phyloP scores from a whole-genome alignment of 2,888 invertebrate species.

The Stenodema calcarata region DNA sequence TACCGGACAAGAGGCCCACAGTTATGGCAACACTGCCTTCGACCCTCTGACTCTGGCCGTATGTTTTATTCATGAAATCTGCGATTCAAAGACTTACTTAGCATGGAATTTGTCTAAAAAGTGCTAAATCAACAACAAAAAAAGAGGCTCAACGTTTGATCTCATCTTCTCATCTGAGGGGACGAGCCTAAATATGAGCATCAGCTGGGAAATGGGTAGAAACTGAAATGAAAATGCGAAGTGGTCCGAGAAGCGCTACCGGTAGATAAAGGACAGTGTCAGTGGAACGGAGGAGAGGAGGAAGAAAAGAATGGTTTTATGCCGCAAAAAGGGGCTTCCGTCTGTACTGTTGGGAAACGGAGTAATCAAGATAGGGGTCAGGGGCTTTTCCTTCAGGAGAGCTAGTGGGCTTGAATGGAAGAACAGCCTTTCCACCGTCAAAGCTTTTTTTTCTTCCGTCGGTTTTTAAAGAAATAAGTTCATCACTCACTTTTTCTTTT shows the following conservation, averaged over 20 bases:
- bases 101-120: too few relatives aligned
- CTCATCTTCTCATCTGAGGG: too few relatives aligned
- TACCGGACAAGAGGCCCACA: too few relatives aligned
- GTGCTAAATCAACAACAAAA: too few relatives aligned
- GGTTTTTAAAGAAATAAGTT: conserved; percentile 10
- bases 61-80: too few relatives aligned
- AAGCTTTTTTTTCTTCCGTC: background rate
- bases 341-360: conserved; percentile 14
- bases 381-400: background rate
- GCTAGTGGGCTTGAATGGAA: background rate
- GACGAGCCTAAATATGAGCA: conserved; percentile 6
- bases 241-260: conserved; percentile 17
- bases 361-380: conserved; percentile 41
- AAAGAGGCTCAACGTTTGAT: too few relatives aligned
- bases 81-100: too few relatives aligned
- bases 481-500: conserved; percentile 7
- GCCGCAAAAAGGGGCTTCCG: background rate
- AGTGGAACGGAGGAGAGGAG: background rate
- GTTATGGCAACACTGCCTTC: too few relatives aligned
- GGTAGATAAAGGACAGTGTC: background rate
- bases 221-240: conserved; percentile 43
- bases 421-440: background rate
- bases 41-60: too few relatives aligned
- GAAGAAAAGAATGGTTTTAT: conserved; percentile 32
- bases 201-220: conserved; percentile 28